Evolutionary conservation across 2,888 invertebrate species (phyloP), one percentile per base, ranked within the genome.

Genomic region (Acrocera orbiculus): DNA sequence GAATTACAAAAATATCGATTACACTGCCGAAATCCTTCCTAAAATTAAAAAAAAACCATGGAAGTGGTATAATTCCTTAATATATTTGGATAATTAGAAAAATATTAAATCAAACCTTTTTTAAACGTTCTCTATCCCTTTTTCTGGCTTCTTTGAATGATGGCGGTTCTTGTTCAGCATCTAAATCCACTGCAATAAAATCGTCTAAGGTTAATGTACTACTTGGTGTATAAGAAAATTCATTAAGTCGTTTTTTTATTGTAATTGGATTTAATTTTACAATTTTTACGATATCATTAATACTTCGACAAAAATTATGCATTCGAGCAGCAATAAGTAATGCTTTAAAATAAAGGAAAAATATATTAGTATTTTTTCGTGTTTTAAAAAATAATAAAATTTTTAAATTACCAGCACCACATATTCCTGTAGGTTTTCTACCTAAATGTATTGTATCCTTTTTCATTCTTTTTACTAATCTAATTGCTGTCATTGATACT

Each of bases 391-490:
- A 38, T 30, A 30, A 23, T 5, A 19, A 19, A 19, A 19, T 6
- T 6, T 6, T 6, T 19, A 27, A 41, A 47, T 58, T 57, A 87
- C 89, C 89, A 54, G 98, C 96, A 16, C 98, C 98, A 62, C 96
- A 98, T 14, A 98, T 70, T 9, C 96, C 98, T 0, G 95, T 92
- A 2, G 98, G 96, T 45, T 95, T 65, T 38, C 98, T 68, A 6
- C 98, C 98, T 1, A 86, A 87, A 56, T 93, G 90, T 58, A 98
- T 82, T 56, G 90, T 95, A 61, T 98, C 98, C 49, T 87, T 72
- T 61, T 95, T 96, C 98, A 98, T 98, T 47, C 98, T 69, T 60
- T 90, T 83, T 15, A 96, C 89, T 38, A 98, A 67, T 35, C 96
- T 70, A 36, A 90, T 65, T 0, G 96, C 96, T 3, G 96, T 92